Evolutionary conservation across 2,113 vertebrate genomes (phyloP).

Genomic region (Aptenodytes patagonicus): DNA sequence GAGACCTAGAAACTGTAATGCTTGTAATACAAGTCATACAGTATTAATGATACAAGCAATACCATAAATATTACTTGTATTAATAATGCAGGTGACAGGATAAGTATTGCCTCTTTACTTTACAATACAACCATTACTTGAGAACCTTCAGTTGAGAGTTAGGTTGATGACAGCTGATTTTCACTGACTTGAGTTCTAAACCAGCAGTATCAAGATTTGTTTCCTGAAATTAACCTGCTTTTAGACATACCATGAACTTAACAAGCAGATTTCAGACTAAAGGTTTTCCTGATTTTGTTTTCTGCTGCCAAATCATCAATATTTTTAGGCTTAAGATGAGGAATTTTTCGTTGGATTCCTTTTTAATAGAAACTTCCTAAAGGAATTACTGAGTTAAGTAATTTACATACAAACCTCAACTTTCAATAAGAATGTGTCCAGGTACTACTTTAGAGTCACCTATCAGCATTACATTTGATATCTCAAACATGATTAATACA

Average conservation of each 20-base stretch:
- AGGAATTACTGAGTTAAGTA: background rate
- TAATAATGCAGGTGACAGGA: background rate
- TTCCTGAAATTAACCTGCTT: background rate
- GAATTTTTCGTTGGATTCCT: background rate
- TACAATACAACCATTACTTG: background rate
- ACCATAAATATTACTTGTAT: background rate
- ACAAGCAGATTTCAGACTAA: background rate
- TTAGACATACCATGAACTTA: background rate
- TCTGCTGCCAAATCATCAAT: background rate
- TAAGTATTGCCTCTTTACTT: background rate
- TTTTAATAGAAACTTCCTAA: background rate
- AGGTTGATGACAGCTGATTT: background rate
- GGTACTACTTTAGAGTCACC: background rate
- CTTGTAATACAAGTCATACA: background rate
- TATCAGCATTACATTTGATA: background rate
- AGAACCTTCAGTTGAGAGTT: background rate
- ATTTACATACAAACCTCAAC: background rate
- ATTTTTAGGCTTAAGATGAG: background rate
- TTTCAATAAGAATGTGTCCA: background rate
- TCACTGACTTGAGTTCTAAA: background rate
- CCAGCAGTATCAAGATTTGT: background rate
- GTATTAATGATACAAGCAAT: background rate
- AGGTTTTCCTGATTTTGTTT: background rate
- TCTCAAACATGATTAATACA: background rate
- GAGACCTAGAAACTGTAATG: background rate